phyloP scores from a whole-genome alignment of 2,888 invertebrate genomes.

The Heliconius aoede region DNA sequence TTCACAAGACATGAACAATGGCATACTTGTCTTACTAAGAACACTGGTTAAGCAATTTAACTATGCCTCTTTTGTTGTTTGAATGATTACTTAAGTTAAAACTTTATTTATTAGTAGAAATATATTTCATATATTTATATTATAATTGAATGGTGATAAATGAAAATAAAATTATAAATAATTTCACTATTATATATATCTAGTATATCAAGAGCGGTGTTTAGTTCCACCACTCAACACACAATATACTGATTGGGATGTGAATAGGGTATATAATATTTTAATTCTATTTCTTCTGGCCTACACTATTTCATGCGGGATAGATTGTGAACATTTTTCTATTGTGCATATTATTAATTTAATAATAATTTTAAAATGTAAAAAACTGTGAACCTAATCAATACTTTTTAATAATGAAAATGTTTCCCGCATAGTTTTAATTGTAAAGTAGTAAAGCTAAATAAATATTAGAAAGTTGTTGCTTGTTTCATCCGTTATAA shows the following conservation, averaged over 20 bases:
- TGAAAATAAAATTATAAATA: too few relatives aligned
- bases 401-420: too few relatives aligned
- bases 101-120: not conserved
- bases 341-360: too few relatives aligned
- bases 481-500: constrained; percentile 1
- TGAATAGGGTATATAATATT: not conserved
- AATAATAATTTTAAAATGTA: too few relatives aligned
- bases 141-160: too few relatives aligned
- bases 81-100: not conserved
- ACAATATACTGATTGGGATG: not conserved
- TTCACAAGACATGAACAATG: constrained; percentile 13
- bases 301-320: not conserved
- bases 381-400: too few relatives aligned
- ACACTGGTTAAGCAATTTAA: not conserved
- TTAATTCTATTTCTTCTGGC: not conserved
- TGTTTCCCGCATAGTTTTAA: not conserved
- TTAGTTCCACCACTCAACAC: too few relatives aligned
- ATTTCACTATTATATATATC: too few relatives aligned
- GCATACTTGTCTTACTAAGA: constrained; percentile 1
- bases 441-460: not conserved
- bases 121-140: too few relatives aligned
- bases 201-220: too few relatives aligned
- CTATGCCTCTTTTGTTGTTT: not conserved
- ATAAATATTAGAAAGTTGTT: constrained; percentile 15
- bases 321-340: not conserved